Conservation (phyloP, 2,797 vertebrate genomes). For the Lutjanus campechanus region DNA sequence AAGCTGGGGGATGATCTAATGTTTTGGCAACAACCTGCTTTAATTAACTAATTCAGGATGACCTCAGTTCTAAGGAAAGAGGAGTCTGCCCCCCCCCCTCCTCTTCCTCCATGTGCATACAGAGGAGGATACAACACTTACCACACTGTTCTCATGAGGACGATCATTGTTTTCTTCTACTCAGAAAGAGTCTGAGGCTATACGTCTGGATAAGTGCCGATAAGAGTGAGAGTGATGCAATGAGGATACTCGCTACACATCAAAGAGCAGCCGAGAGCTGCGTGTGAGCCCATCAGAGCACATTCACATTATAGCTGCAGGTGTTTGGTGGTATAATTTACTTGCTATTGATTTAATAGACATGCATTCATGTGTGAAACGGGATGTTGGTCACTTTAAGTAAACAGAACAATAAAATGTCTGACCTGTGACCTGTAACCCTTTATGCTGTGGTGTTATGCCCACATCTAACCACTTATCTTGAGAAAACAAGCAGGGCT, state of each 20-base stretch:
- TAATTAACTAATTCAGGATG: conserved; percentile 75
- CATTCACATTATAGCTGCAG: conserved; percentile 2
- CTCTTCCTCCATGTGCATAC: conserved; percentile 34
- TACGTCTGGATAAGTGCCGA: conserved; percentile 50
- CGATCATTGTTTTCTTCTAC: conserved; percentile 45
- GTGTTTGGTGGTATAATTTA: conserved; percentile 8
- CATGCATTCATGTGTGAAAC: not conserved
- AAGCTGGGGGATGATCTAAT: conserved; percentile 75
- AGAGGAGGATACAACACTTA: conserved; percentile 49
- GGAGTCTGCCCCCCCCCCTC: conserved; percentile 17
- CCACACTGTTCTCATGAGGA: conserved; percentile 55
- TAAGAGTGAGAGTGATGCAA: conserved; percentile 53
- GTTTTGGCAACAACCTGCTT: conserved; percentile 77
- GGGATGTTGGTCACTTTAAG: not conserved
- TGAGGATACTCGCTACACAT: conserved; percentile 33
- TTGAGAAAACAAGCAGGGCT: not conserved
- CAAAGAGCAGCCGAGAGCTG: conserved; percentile 47
- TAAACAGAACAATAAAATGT: not conserved
- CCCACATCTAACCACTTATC: not conserved
- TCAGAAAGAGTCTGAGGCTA: conserved; percentile 36
- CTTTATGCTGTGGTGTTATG: not conserved
- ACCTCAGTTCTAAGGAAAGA: conserved; percentile 62
- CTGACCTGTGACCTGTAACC: not conserved
- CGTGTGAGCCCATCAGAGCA: conserved; percentile 20
- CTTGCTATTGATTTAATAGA: conserved; percentile 18